Base-by-base conservation (phyloP, 2,797 vertebrate genomes). In the Lerista edwardsae region DNA sequence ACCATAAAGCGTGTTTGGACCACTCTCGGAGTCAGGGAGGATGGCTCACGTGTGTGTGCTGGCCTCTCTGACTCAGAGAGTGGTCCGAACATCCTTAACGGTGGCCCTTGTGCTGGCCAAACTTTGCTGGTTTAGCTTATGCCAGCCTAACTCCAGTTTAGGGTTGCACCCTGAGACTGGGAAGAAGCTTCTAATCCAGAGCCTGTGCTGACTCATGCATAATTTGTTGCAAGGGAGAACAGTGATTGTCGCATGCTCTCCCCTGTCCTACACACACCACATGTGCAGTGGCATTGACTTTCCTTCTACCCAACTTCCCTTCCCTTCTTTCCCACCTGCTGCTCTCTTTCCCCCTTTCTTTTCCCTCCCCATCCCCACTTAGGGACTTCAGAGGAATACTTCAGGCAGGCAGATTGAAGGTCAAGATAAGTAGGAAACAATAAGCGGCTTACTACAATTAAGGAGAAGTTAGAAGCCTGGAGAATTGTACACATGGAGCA, bases 401-500 rank as follows among this genome's bases (percentile, higher is more conserved):
- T 91, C 91, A 90, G 59, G 29, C 76, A 44, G 12, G 81, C 71
- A 86, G 81, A 86, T 75, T 51, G 62, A 41, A 7, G 82, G 76
- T 86, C 87, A 79, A 89, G 88, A 87, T 90, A 91, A 92, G 65
- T 90, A 85, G 82, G 72, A 92, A 93, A 91, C 90, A 93, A 89
- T 51, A 69, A 88, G 65, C 59, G 89, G 83, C 85, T 91, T 87
- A 68, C 6, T 91, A 85, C 85, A 91, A 81, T 90, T 87, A 88
- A 61, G 72, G 88, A 77, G 89, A 86, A 80, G 59, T 90, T 90
- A 84, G 82, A 83, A 82, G 51, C 51, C 72, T 1, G 87, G 84
- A 84, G 88, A 90, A 76, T 76, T 80, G 76, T n/a, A 55, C 31
- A 1, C 65, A 79, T 72, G 87, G 81, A 82, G 85, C 71, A 88